Conservation (phyloP, 2,888 invertebrate genomes). For the Pteria penguin region DNA sequence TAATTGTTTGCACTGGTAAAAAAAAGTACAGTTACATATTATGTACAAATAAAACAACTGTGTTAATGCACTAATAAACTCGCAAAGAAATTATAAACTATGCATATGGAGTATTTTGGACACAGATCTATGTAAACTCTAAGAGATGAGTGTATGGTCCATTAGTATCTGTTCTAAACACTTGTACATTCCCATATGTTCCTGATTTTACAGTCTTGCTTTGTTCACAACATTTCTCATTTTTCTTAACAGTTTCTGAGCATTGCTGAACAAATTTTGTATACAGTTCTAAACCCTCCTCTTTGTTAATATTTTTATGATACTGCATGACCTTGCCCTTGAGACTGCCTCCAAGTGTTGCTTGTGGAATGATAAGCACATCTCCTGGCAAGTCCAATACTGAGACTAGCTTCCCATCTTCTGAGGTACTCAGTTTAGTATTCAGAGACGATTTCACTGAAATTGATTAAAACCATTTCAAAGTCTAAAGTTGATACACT, state of each 20-base stretch:
- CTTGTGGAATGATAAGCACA: slow-evolving; percentile 81
- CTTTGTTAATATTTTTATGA: slow-evolving; percentile 80
- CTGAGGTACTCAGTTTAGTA: slow-evolving; percentile 71
- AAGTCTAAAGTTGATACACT: too few species aligned
- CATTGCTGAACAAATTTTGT: slow-evolving; percentile 66
- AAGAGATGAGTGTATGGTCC: slow-evolving; percentile 80
- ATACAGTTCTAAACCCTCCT: slow-evolving; percentile 77
- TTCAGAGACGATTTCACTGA: slow-evolving; percentile 73
- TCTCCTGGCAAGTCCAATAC: slow-evolving; percentile 79
- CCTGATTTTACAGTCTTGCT: slow-evolving; percentile 72
- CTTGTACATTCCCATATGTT: slow-evolving; percentile 80
- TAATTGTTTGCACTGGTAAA: too few species aligned
- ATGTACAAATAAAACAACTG: too few species aligned
- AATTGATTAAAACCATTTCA: too few species aligned
- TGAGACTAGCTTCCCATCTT: slow-evolving; percentile 71
- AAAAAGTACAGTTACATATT: too few species aligned
- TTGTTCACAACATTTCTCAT: slow-evolving; percentile 55
- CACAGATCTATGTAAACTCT: too few species aligned
- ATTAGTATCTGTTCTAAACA: slow-evolving; percentile 79
- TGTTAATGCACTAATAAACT: too few species aligned
- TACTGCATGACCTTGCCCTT: slow-evolving; percentile 81
- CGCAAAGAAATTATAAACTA: too few species aligned
- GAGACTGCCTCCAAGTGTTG: slow-evolving; percentile 80
- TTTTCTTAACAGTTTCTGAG: slow-evolving; percentile 47
- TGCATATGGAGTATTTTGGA: too few species aligned